Conservation (phyloP, 1,140 invertebrate genomes). For the Cryptotermes secundus region DNA sequence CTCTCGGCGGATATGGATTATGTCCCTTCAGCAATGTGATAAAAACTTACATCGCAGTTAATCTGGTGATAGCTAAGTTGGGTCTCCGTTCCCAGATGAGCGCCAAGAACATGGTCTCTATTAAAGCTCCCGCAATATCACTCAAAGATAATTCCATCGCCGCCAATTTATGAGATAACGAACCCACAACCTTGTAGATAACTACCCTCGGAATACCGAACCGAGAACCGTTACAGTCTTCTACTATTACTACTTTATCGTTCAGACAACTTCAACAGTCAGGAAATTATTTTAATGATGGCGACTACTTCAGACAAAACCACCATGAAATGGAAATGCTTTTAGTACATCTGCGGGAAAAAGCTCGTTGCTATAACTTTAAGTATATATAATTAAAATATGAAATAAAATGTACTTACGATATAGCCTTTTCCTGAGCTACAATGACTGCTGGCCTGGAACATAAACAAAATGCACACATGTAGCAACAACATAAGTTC, state of each 20-base stretch:
- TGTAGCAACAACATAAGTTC: too few relatives aligned
- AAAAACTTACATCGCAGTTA: slow-evolving; percentile 28
- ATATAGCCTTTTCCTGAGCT: slow-evolving; percentile 87
- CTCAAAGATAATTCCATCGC: background rate
- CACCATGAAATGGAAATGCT: background rate
- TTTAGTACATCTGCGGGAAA: background rate
- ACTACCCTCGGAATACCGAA: background rate
- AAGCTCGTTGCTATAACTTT: background rate
- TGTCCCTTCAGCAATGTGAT: slow-evolving; percentile 4
- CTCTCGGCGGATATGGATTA: slow-evolving; percentile 4
- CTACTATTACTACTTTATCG: slow-evolving; percentile 4
- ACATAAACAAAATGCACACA: slow-evolving; percentile 43
- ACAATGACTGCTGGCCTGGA: slow-evolving; percentile 80
- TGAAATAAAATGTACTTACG: slow-evolving; percentile 64
- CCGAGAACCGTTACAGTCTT: background rate
- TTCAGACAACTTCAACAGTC: background rate
- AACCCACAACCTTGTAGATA: background rate
- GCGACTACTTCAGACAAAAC: background rate
- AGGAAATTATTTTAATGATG: slow-evolving; percentile 10
- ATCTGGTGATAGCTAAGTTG: slow-evolving; percentile 20
- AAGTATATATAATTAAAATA: background rate
- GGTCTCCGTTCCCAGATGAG: background rate
- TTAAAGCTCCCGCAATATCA: background rate
- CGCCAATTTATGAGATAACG: background rate
- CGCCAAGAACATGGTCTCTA: background rate